Evolutionary conservation across 1,140 invertebrate species (phyloP).

Genomic region (Reticulitermes speratus): DNA sequence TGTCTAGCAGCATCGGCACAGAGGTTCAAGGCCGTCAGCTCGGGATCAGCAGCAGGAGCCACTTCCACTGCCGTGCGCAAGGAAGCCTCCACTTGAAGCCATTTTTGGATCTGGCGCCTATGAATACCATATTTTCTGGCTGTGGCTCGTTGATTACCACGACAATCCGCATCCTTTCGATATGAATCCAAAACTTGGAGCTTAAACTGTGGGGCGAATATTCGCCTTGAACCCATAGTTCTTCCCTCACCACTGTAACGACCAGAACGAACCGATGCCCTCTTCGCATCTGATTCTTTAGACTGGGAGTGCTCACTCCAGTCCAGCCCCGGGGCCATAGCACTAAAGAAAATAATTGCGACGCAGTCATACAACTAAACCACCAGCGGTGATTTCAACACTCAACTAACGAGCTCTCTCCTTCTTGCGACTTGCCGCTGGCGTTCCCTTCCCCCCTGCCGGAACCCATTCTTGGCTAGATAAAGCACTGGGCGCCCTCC

Average conservation of each 20-base stretch:
- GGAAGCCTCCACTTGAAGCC: slow-evolving; percentile 77
- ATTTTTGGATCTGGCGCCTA: slow-evolving; percentile 83
- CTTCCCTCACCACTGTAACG: slow-evolving; percentile 48
- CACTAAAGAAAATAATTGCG: slow-evolving; percentile 18
- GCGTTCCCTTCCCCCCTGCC: slow-evolving; percentile 39
- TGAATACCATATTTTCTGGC: slow-evolving; percentile 85
- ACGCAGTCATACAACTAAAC: slow-evolving; percentile 29
- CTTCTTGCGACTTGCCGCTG: slow-evolving; percentile 28
- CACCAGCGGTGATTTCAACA: slow-evolving; percentile 52
- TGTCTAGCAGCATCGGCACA: slow-evolving; percentile 48
- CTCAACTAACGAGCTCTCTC: slow-evolving; percentile 41
- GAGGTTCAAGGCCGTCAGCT: slow-evolving; percentile 53
- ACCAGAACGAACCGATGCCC: slow-evolving; percentile 51
- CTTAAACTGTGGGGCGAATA: slow-evolving; percentile 82
- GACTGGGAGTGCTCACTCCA: slow-evolving; percentile 45
- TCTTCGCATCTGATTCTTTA: slow-evolving; percentile 46
- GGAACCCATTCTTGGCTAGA: slow-evolving; percentile 34
- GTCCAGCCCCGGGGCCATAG: slow-evolving; percentile 35
- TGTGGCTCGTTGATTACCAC: slow-evolving; percentile 80
- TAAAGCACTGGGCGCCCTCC: slow-evolving; percentile 26
- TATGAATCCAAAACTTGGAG: slow-evolving; percentile 83
- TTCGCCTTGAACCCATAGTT: slow-evolving; percentile 71
- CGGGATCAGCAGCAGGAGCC: slow-evolving; percentile 42
- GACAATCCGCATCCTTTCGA: slow-evolving; percentile 75
- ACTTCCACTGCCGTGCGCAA: slow-evolving; percentile 60